Evolutionary conservation across 1,140 invertebrate genomes (phyloP).

Genomic region (Musca vetustissima): DNA sequence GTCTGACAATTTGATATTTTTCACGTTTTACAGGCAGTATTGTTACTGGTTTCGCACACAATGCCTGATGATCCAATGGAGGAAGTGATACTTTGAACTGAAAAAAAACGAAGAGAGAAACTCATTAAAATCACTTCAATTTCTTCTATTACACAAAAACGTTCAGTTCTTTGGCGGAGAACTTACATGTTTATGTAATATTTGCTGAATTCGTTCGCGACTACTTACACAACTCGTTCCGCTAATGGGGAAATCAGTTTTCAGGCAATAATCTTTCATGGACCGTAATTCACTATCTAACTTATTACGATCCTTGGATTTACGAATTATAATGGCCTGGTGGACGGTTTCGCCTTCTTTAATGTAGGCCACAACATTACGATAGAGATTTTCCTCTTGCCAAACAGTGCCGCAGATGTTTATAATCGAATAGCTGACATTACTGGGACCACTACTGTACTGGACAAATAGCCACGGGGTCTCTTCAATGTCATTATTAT

Average conservation of each 20-base stretch:
- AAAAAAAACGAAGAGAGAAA: neutral
- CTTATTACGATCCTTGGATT: conserved; percentile 27
- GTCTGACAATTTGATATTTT: neutral
- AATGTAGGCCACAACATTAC: conserved; percentile 44
- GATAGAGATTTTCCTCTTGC: conserved; percentile 39
- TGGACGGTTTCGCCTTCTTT: conserved; percentile 34
- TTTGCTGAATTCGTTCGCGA: neutral
- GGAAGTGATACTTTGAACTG: neutral
- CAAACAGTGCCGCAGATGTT: conserved; percentile 37
- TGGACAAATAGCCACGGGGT: conserved; percentile 43
- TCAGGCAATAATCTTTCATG: conserved; percentile 32
- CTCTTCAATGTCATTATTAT: conserved; percentile 29
- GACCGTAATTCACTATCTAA: conserved; percentile 32
- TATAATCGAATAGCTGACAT: conserved; percentile 40
- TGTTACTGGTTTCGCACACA: neutral
- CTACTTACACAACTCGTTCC: neutral
- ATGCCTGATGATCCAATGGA: neutral
- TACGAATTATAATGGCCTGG: conserved; percentile 42
- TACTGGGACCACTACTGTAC: conserved; percentile 42
- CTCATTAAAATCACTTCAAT: neutral
- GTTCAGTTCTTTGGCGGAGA: too few relatives aligned
- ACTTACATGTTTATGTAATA: neutral
- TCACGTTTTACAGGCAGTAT: neutral
- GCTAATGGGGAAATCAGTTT: conserved; percentile 32
- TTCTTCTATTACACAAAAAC: too few relatives aligned